A percentile compares a stretch with the other conserved stretches of the same genome.
Evolutionary conservation across 2,888 invertebrate species (phyloP).

Genomic region (Syritta pipiens): DNA sequence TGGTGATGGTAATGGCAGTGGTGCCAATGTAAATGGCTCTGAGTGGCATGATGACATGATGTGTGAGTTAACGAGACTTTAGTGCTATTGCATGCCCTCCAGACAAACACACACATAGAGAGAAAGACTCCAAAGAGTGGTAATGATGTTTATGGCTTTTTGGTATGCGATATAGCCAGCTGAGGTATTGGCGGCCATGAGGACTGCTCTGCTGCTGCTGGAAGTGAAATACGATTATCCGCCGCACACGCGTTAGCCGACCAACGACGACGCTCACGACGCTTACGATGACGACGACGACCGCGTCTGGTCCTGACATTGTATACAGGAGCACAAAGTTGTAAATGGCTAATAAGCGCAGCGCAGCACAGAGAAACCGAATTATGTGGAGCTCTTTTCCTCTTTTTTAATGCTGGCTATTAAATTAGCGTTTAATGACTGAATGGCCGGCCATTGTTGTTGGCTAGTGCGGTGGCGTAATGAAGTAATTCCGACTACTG

Average conservation of each 20-base stretch:
- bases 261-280: too few relatives aligned
- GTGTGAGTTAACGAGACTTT: conserved; percentile 2
- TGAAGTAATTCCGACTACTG: conserved; percentile 17
- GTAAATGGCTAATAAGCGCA: conserved; percentile 29
- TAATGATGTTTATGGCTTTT: conserved; percentile 13
- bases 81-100: conserved; percentile 16
- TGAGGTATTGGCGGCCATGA: too few relatives aligned
- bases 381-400: background rate
- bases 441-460: background rate
- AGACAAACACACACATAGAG: too few relatives aligned
- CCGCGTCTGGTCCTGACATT: background rate
- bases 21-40: background rate
- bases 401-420: conserved; percentile 6
- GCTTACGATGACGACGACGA: too few relatives aligned
- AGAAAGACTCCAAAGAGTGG: background rate
- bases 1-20: background rate
- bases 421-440: conserved; percentile 25
- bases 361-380: background rate
- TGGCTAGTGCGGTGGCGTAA: background rate
- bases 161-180: background rate
- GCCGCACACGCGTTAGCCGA: background rate
- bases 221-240: conserved; percentile 12
- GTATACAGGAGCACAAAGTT: conserved; percentile 5
- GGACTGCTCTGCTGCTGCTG: background rate
- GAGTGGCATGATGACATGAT: background rate